Evolutionary conservation across 2,888 invertebrate genomes (phyloP).

Genomic region (Lysandra bellargus): DNA sequence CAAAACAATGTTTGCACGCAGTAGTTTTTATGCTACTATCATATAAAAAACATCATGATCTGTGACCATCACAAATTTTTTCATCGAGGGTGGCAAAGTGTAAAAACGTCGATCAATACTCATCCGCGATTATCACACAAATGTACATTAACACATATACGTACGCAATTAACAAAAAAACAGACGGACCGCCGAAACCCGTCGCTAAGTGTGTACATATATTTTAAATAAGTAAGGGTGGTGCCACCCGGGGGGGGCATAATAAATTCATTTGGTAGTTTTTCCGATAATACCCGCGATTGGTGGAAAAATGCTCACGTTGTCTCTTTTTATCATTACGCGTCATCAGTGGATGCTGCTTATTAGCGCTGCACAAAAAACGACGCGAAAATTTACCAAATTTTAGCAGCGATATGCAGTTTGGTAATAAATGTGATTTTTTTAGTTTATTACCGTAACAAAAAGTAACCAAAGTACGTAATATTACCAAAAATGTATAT

Average conservation of each 20-base stretch:
- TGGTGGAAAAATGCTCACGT: constrained; percentile 71
- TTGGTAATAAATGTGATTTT: background rate
- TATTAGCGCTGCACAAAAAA: constrained; percentile 7
- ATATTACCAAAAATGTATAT: too few species aligned
- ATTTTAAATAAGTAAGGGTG: constrained; percentile 38
- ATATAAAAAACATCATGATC: background rate
- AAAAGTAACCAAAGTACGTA: too few species aligned
- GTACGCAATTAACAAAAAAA: constrained; percentile 22
- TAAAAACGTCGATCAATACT: constrained; percentile 12
- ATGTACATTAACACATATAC: constrained; percentile 4
- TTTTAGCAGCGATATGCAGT: background rate
- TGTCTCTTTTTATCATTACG: constrained; percentile 30
- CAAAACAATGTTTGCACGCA: too few species aligned
- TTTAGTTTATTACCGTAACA: too few species aligned
- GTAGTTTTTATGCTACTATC: too few species aligned
- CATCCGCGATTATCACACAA: constrained; percentile 11
- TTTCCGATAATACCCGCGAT: constrained; percentile 76
- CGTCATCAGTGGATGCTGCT: constrained; percentile 9
- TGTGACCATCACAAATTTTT: background rate
- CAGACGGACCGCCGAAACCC: constrained; percentile 26
- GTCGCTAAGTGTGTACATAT: constrained; percentile 29
- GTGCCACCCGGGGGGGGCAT: constrained; percentile 54
- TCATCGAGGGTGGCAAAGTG: background rate
- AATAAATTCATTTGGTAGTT: constrained; percentile 79
- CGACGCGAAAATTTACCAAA: background rate